Conservation (phyloP, 1,140 invertebrate genomes). For the Camponotus pennsylvanicus region DNA sequence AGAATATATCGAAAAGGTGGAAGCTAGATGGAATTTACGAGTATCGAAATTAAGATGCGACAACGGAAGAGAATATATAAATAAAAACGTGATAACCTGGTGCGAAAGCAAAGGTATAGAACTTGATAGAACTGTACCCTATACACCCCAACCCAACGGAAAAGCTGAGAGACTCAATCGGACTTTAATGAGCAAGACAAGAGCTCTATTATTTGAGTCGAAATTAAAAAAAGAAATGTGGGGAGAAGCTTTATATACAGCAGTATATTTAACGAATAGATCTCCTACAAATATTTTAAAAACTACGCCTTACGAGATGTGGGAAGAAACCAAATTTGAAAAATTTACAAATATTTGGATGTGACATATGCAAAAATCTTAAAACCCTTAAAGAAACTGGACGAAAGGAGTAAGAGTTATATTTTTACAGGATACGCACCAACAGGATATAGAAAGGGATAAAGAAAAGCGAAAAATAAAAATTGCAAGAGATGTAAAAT, state of each 20-base stretch:
- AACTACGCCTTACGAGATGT: neutral
- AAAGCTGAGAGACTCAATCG: neutral
- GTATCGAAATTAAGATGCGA: slow-evolving; percentile 26
- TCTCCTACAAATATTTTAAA: neutral
- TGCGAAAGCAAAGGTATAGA: slow-evolving; percentile 56
- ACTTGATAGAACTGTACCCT: neutral
- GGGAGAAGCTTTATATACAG: too few species aligned
- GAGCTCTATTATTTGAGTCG: too few species aligned
- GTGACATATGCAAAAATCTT: too few species aligned
- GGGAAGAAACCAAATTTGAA: neutral
- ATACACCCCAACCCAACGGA: neutral
- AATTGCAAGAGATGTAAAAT: too few species aligned
- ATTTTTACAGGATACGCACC: too few species aligned
- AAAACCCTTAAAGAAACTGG: too few species aligned
- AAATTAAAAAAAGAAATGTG: neutral
- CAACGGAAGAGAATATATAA: slow-evolving; percentile 71
- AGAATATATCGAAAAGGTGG: neutral
- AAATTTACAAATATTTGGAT: too few species aligned
- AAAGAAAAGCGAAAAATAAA: too few species aligned
- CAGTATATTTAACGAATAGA: too few species aligned
- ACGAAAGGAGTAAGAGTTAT: too few species aligned
- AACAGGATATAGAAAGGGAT: too few species aligned
- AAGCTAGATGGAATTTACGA: neutral
- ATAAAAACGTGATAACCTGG: slow-evolving; percentile 66
- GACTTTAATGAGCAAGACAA: too few species aligned